Evolutionary conservation across 2,888 invertebrate genomes (phyloP).

Genomic region (Drosophila anomelani): DNA sequence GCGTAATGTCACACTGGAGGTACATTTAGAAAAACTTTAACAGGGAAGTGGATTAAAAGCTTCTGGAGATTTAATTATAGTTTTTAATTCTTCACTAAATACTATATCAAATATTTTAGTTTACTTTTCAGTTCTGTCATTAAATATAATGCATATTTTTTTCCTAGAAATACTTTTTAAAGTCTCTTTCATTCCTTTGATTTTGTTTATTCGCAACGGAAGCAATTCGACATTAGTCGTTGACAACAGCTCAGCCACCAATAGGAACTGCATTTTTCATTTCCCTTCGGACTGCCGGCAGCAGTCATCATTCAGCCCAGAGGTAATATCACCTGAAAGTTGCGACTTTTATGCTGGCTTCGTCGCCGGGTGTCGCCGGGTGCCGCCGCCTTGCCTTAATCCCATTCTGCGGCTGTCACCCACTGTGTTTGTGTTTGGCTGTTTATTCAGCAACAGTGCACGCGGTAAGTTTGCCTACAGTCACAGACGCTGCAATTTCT

Average conservation of each 20-base stretch:
- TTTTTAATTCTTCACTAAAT: background rate
- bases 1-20: background rate
- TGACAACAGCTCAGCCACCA: constrained; percentile 45
- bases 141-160: background rate
- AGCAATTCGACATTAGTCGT: constrained; percentile 48
- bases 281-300: constrained; percentile 27
- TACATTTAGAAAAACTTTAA: background rate
- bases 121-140: background rate
- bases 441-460: constrained; percentile 67
- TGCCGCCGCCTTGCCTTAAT: constrained; percentile 25
- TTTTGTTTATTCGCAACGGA: constrained; percentile 42
- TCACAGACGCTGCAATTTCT: constrained; percentile 15
- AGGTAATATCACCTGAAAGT: constrained; percentile 49
- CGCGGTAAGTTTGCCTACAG: constrained; percentile 61
- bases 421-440: constrained; percentile 41
- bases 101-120: background rate
- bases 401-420: constrained; percentile 37
- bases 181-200: constrained; percentile 11
- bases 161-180: background rate
- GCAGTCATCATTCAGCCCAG: constrained; percentile 22
- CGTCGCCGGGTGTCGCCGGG: constrained; percentile 24
- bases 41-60: background rate
- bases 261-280: constrained; percentile 45
- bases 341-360: constrained; percentile 47
- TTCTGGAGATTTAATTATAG: background rate